Base-by-base conservation (phyloP, 2,888 invertebrate genomes). In the Caradrina kadenii region DNA sequence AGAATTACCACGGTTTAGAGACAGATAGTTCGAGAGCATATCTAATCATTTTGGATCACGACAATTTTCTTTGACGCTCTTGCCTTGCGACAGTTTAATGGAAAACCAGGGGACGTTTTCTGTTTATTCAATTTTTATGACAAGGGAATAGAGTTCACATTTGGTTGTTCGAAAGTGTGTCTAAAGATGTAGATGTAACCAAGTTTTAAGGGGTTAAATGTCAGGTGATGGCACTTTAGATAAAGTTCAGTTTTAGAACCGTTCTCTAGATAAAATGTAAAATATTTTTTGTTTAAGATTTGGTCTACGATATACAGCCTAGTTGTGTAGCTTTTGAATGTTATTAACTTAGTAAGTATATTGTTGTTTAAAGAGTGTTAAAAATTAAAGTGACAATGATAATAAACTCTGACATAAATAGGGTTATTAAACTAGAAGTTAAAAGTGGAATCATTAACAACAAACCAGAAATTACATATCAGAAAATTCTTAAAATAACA, bases 151-250 rank as follows among this genome's bases (percentile, higher is more conserved):
- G 54, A 64, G 60, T 80, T 48, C 0, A 19, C 11, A 21, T 48
- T 73, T 13, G 6, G 1, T 56, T 1, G 17, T 8, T 55, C n/a
- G 1, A 45, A 0, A 11, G 1, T 26, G 7, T 15, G 22, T 49
- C 11, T 53, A 53, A 42, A 39, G 10, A 63, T 52, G 62, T 66
- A 19, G 39, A 63, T 68, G 53, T 42, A 22, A 67, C 64, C 68
- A 63, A 63, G 64, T 79, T 70, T 54, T 13, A 17, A 65, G 45
- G 54, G 82, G 84, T 83, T 66, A 81, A 80, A 81, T 73, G 82
- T 83, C 82, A 72, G 69, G 49, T 77, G 75, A 81, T 81, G 72
- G 77, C 75, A 74, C 58, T 82, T 75, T 31, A 78, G 77, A 81
- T 82, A 62, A 22, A 35, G 53, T 68, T 56, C 48, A 42, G 58